A percentile compares a stretch with the other conserved stretches of the same genome.
phyloP scores from a whole-genome alignment of 2,888 invertebrate genomes.

The Hoplodrina ambigua region DNA sequence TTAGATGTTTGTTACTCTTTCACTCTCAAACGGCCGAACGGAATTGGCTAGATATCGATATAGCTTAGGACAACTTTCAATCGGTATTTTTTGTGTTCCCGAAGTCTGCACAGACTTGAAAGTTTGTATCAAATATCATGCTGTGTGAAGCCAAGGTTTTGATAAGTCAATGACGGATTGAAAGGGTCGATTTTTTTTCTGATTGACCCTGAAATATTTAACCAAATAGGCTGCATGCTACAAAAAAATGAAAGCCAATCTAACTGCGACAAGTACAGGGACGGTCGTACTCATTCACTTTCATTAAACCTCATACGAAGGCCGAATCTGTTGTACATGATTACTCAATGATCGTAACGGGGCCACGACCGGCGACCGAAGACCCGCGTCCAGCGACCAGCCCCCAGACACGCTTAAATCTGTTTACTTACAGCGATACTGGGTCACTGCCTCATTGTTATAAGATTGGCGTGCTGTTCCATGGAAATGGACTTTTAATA shows the following conservation, averaged over 20 bases:
- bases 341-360: conserved; percentile 54
- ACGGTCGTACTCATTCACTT: conserved; percentile 49
- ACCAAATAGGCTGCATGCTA: neutral
- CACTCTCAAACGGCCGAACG: too few species aligned
- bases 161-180: too few species aligned
- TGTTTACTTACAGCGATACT: conserved; percentile 33
- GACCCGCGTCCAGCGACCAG: conserved; percentile 33
- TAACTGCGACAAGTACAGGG: conserved; percentile 29
- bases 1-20: too few species aligned
- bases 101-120: too few species aligned
- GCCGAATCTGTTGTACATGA: conserved; percentile 50
- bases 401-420: conserved; percentile 36
- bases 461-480: conserved; percentile 15
- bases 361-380: conserved; percentile 27
- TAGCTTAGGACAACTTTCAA: too few species aligned
- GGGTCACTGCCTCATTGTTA: conserved; percentile 48
- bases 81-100: too few species aligned
- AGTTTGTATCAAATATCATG: too few species aligned
- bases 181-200: neutral
- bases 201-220: conserved; percentile 6
- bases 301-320: conserved; percentile 60
- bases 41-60: too few species aligned
- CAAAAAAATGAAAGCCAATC: conserved; percentile 32
- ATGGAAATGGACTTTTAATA: conserved; percentile 35
- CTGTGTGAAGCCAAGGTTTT: too few species aligned